These are phyloP conservation scores for Cygnus olor DNA, from an alignment of 2,797 vertebrate species.

Conservation along the genomic window DNA sequence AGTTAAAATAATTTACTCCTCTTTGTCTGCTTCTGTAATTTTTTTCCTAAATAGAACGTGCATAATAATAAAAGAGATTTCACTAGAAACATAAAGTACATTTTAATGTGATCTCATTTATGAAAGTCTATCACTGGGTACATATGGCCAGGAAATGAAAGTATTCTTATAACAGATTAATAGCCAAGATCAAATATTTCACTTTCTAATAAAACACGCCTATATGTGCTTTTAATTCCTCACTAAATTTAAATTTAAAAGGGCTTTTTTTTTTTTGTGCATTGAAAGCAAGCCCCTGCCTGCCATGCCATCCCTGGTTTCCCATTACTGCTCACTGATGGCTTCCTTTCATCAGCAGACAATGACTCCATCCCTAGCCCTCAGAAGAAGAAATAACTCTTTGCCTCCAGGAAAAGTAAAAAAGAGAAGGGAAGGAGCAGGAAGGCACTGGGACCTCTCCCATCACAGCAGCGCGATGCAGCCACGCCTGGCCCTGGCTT, in stretches of 20 bases:
- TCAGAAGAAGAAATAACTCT: not conserved
- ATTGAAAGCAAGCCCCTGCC: conserved; percentile 30
- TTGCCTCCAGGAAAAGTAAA: not conserved
- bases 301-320: not conserved
- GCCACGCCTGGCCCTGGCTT: not conserved
- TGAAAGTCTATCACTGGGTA: conserved; percentile 48
- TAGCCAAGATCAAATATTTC: conserved; percentile 67
- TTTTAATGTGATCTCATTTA: conserved; percentile 57
- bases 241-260: conserved; percentile 11
- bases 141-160: conserved; percentile 55
- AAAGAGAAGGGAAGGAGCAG: too few relatives aligned
- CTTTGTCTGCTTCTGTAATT: conserved; percentile 21
- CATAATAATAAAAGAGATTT: conserved; percentile 42
- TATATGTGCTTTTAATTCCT: conserved; percentile 58
- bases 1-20: conserved; percentile 34
- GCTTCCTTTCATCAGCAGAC: conserved; percentile 7
- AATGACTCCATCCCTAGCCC: not conserved
- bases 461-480: rapidly evolving
- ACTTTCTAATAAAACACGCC: conserved; percentile 35
- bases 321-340: conserved; percentile 29
- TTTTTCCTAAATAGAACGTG: not conserved
- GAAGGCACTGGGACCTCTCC: too few relatives aligned
- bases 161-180: conserved; percentile 57
- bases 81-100: conserved; percentile 37
- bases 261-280: not conserved